phyloP scores from a whole-genome alignment of 2,113 vertebrate species.

The Macrotis lagotis region DNA sequence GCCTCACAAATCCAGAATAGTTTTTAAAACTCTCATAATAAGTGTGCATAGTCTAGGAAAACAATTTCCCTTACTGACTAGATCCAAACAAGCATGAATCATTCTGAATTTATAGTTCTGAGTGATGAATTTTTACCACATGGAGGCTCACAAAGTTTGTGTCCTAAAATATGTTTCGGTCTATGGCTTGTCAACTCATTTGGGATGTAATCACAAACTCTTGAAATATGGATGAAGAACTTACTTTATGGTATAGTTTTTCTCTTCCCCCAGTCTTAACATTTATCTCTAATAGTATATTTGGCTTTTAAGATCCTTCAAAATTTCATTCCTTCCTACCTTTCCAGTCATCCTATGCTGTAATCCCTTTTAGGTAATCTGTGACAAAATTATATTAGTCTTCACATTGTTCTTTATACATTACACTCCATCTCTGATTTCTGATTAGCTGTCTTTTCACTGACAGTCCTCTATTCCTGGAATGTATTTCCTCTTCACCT shows the following conservation, averaged over 20 bases:
- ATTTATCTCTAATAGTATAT: neutral
- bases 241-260: neutral
- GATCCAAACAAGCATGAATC: neutral
- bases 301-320: neutral
- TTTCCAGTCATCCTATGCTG: neutral
- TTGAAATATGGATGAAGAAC: neutral
- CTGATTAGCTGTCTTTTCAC: neutral
- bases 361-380: neutral
- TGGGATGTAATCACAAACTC: neutral
- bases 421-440: neutral
- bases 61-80: neutral
- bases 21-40: neutral
- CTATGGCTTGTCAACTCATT: too few species aligned
- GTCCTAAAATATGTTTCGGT: neutral
- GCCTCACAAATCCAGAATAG: neutral
- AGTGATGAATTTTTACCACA: neutral
- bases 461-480: neutral
- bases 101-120: neutral
- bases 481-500: neutral
- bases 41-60: neutral
- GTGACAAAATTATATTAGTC: neutral
- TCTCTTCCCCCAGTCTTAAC: too few species aligned
- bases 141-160: neutral
- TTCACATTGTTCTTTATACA: neutral
- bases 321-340: neutral